A percentile compares a stretch with the other conserved stretches of the same genome.
Evolutionary conservation across 2,113 vertebrate genomes (phyloP).

Genomic region (Colistium nudipinnis): DNA sequence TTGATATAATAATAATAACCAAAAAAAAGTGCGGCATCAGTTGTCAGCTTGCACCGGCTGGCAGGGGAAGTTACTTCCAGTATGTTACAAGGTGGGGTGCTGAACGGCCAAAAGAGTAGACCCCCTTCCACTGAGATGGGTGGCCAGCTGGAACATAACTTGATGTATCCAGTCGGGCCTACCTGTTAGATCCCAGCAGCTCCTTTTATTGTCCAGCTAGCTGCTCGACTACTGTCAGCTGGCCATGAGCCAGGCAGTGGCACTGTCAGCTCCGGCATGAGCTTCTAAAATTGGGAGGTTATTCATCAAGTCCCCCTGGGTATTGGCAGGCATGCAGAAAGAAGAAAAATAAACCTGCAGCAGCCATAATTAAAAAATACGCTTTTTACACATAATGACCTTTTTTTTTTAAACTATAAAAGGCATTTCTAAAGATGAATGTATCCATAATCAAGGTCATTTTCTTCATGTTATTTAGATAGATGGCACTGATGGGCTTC

Average conservation of each 20-base stretch:
- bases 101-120: neutral
- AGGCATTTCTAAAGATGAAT: slow-evolving; percentile 12
- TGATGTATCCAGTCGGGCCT: slow-evolving; percentile 15
- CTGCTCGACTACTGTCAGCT: slow-evolving; percentile 30
- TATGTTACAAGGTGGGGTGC: neutral
- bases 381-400: slow-evolving; percentile 29
- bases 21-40: neutral
- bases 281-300: slow-evolving; percentile 35
- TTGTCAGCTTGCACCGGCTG: neutral
- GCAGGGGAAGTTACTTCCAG: neutral
- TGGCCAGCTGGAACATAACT: slow-evolving; percentile 25
- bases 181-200: slow-evolving; percentile 36
- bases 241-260: slow-evolving; percentile 37
- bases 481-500: slow-evolving; percentile 11
- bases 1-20: neutral
- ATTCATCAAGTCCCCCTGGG: slow-evolving; percentile 35
- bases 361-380: slow-evolving; percentile 23
- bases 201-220: slow-evolving; percentile 42
- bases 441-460: slow-evolving; percentile 8
- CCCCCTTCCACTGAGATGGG: neutral
- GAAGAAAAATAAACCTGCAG: slow-evolving; percentile 4
- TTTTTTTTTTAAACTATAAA: too few relatives aligned
- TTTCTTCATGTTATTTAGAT: slow-evolving; percentile 27
- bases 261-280: slow-evolving; percentile 11
- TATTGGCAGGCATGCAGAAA: slow-evolving; percentile 13